A percentile compares a stretch with the other conserved stretches of the same genome.
Conservation (phyloP, 2,113 vertebrate species). For the Panthera tigris region DNA sequence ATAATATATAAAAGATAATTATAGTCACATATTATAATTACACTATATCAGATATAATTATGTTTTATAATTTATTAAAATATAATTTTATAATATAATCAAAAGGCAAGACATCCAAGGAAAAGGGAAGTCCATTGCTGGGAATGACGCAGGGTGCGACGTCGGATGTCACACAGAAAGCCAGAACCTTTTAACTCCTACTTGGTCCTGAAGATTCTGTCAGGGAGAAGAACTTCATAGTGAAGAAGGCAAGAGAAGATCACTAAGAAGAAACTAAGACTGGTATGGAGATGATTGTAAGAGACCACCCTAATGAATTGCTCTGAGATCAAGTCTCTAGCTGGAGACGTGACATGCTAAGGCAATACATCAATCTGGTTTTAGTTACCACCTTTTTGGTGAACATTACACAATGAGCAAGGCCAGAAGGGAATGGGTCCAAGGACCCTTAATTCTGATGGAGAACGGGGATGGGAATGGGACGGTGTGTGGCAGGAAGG, state of each 20-base stretch:
- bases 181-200: not conserved
- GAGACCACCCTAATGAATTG: not conserved
- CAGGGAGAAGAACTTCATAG: not conserved
- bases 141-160: not conserved
- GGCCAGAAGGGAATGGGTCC: not conserved
- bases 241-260: not conserved
- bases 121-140: not conserved
- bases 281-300: not conserved
- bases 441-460: not conserved
- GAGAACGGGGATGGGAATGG: not conserved
- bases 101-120: not conserved
- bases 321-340: not conserved
- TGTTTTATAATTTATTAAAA: too few relatives aligned
- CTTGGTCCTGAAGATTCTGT: not conserved
- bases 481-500: not conserved
- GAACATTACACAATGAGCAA: not conserved
- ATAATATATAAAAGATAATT: too few relatives aligned
- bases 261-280: not conserved
- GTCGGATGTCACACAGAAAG: not conserved
- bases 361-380: not conserved
- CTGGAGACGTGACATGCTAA: not conserved
- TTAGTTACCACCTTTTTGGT: not conserved
- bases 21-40: too few relatives aligned
- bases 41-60: too few relatives aligned
- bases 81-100: not conserved